A percentile compares a stretch with the other conserved stretches of the same genome.
phyloP scores from a whole-genome alignment of 2,888 invertebrate species.

The Thalpophila matura region DNA sequence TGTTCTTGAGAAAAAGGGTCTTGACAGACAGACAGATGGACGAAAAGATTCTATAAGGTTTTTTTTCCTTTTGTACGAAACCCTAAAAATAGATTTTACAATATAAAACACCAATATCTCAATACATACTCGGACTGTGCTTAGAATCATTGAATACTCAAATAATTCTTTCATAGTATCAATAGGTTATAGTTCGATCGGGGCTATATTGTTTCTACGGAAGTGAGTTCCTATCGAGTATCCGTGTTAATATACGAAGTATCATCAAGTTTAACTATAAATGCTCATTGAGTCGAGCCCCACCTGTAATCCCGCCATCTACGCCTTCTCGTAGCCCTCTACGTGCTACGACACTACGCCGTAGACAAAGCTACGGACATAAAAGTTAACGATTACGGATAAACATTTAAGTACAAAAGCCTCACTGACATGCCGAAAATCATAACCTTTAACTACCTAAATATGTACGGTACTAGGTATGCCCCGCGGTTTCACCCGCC shows the following conservation, averaged over 20 bases:
- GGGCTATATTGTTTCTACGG: background rate
- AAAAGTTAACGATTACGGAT: slow-evolving; percentile 31
- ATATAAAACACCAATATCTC: no score
- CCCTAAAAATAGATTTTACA: no score
- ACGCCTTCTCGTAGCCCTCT: slow-evolving; percentile 37
- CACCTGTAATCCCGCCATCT: slow-evolving; percentile 46
- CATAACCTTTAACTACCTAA: background rate
- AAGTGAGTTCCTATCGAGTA: slow-evolving; percentile 29
- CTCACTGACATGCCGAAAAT: slow-evolving; percentile 17
- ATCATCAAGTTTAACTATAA: slow-evolving; percentile 48
- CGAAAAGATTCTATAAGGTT: no score
- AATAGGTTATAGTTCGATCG: no score
- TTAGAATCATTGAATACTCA: no score
- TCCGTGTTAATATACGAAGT: slow-evolving; percentile 19
- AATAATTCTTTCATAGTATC: no score
- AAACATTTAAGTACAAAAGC: slow-evolving; percentile 28
- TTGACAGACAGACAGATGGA: no score
- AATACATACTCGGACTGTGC: no score
- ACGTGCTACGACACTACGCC: slow-evolving; percentile 50
- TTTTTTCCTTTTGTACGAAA: no score
- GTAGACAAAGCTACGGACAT: slow-evolving; percentile 52
- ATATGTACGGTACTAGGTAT: no score
- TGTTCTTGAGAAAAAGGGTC: no score
- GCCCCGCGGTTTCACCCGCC: no score
- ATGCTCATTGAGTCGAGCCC: slow-evolving; percentile 51